Percentiles rank a stretch among this genome's conserved stretches.
Evolutionary conservation across 2,797 vertebrate genomes (phyloP).

Genomic region (Mus caroli): DNA sequence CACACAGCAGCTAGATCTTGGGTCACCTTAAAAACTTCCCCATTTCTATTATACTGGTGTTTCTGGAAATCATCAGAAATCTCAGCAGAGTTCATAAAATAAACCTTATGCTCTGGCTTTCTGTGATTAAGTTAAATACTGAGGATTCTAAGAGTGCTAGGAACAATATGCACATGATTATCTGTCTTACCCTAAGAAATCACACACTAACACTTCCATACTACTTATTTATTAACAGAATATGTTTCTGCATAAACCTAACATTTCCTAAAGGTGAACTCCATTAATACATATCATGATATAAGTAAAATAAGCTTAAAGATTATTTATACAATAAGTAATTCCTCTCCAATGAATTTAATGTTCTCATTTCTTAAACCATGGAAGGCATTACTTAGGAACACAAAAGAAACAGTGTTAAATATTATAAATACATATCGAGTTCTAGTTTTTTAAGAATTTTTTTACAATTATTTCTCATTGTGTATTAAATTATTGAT

Average conservation of each 20-base stretch:
- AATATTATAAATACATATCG: neutral
- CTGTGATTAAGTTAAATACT: neutral
- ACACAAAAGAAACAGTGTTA: neutral
- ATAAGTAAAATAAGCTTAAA: neutral
- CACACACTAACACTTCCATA: neutral
- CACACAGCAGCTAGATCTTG: neutral
- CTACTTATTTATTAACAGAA: neutral
- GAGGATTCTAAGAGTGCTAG: neutral
- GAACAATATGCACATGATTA: neutral
- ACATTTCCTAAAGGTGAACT: neutral
- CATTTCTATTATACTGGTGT: neutral
- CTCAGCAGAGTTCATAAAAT: neutral
- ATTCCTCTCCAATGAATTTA: neutral
- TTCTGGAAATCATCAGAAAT: neutral
- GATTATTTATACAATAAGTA: neutral
- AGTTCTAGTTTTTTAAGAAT: neutral
- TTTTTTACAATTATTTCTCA: neutral
- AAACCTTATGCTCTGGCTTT: accelerated
- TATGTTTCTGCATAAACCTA: neutral
- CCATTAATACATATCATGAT: neutral
- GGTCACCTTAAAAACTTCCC: neutral
- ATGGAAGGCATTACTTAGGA: neutral
- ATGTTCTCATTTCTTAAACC: neutral
- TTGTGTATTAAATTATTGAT: neutral
- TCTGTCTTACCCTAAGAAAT: neutral